Evolutionary conservation across 2,797 vertebrate species (phyloP).

Genomic region (Muraenolepis orangiensis): DNA sequence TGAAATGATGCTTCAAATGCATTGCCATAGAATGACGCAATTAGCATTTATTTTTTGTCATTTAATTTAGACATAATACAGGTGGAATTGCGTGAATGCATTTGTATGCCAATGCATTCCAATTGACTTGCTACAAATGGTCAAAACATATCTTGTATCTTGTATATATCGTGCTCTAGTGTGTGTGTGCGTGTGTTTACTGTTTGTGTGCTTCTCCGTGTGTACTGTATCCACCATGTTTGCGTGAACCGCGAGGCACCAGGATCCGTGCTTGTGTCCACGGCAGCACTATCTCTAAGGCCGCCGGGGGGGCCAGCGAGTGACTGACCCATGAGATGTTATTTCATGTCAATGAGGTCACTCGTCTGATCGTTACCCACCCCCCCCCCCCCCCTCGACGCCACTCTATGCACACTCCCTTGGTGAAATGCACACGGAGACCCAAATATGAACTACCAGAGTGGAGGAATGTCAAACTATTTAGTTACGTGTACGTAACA

Average conservation of each 20-base stretch:
- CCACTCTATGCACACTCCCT: conserved; percentile 12
- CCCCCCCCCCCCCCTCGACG: conserved; percentile 52
- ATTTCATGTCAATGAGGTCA: conserved; percentile 57
- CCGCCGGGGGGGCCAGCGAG: conserved; percentile 52
- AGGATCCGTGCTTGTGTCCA: conserved; percentile 14
- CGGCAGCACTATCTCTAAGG: conserved; percentile 41
- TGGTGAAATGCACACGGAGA: neutral
- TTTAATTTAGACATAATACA: too few relatives aligned
- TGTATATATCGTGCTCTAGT: too few relatives aligned
- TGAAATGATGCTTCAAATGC: too few relatives aligned
- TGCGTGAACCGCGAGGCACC: conserved; percentile 17
- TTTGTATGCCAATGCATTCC: too few relatives aligned
- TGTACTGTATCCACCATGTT: conserved; percentile 31
- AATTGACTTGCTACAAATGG: too few relatives aligned
- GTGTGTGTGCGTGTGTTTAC: neutral
- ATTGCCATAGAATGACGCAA: too few relatives aligned
- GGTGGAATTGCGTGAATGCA: too few relatives aligned
- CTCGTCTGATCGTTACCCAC: conserved; percentile 66
- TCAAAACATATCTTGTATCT: too few relatives aligned
- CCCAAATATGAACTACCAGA: neutral
- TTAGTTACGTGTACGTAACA: too few relatives aligned
- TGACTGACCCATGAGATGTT: conserved; percentile 62
- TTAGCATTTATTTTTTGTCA: too few relatives aligned
- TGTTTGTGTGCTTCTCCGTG: conserved; percentile 20
- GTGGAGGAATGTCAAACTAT: neutral